Base-by-base conservation (phyloP, 2,888 invertebrate genomes). In the Saturnia japonica region DNA sequence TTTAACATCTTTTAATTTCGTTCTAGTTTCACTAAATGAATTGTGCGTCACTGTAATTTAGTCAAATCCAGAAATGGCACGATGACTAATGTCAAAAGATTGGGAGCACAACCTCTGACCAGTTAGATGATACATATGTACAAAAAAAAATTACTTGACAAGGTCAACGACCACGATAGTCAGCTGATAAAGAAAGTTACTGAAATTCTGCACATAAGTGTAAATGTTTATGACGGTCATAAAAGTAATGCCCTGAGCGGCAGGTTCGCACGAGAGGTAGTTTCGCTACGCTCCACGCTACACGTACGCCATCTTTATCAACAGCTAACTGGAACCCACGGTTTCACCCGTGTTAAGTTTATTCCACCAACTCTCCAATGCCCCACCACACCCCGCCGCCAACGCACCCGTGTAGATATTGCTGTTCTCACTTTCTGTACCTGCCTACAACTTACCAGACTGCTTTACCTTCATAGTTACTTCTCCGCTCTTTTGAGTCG, bases 201-300 rank as follows among this genome's bases (percentile, higher is more conserved):
- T 28, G 34, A 62, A 60, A 60, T 60, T 25, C 28, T 28, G 60
- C 60, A 62, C 34, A 62, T 3, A 19, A 68, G 47, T 34, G 34
- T 51, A 47, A 51, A 51, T 34, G 25, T 68, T 68, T 68, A 51
- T 68, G 68, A 51, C 28, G 28, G 47, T 42, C 34, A 68, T 68
- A 51, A 51, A 68, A 19, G 28, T 60, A 28, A 60, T n/a, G 6
- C 54, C 6, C 34, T 4, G 34, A 6, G 34, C 34, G 6, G 34
- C 34, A 57, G 60, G 28, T 34, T 60, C 25, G 60, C 28, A 12
- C 16, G 34, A 34, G 62, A 16, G 16, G 4, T n/a, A 3, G 34
- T 34, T 28, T 28, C 16, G 34, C 16, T 11, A 14, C 62, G 22
- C 14, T 62, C 12, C 62, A 28, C 34, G 1, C 6, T 22, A 11